Evolutionary conservation across 2,797 vertebrate genomes (phyloP).

Genomic region (Chanos chanos): DNA sequence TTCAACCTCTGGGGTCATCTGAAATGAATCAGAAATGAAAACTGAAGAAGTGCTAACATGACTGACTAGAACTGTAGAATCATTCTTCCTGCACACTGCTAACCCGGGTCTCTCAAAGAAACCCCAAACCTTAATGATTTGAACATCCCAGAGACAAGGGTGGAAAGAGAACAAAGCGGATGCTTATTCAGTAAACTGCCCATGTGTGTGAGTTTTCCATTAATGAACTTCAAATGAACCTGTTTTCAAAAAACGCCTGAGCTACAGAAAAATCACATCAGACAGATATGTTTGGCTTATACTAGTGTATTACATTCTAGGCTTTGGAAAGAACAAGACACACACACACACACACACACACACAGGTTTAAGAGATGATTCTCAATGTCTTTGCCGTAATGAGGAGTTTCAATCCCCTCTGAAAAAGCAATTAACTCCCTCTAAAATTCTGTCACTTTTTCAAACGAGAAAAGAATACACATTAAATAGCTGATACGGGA

Average conservation of each 20-base stretch:
- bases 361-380: conserved; percentile 46
- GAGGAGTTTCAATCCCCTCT: conserved; percentile 45
- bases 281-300: conserved; percentile 17
- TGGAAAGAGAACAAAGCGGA: conserved; percentile 14
- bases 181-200: conserved; percentile 20
- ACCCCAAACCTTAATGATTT: conserved; percentile 21
- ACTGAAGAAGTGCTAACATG: conserved; percentile 47
- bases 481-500: conserved; percentile 49
- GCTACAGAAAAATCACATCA: conserved; percentile 16
- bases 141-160: conserved; percentile 20
- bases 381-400: conserved; percentile 52
- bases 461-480: conserved; percentile 56
- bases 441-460: conserved; percentile 52
- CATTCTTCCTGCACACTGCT: neutral
- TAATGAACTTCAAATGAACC: conserved; percentile 36
- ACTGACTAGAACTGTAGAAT: conserved; percentile 27
- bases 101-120: conserved; percentile 1
- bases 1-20: conserved; percentile 39
- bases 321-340: conserved; percentile 24
- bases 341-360: too few relatives aligned
- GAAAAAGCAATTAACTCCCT: conserved; percentile 68
- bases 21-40: conserved; percentile 38
- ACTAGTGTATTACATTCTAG: neutral
- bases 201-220: conserved; percentile 22
- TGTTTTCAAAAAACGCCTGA: conserved; percentile 23